Base-by-base conservation (phyloP, 2,113 vertebrate species). In the Poeciliopsis retropinna region DNA sequence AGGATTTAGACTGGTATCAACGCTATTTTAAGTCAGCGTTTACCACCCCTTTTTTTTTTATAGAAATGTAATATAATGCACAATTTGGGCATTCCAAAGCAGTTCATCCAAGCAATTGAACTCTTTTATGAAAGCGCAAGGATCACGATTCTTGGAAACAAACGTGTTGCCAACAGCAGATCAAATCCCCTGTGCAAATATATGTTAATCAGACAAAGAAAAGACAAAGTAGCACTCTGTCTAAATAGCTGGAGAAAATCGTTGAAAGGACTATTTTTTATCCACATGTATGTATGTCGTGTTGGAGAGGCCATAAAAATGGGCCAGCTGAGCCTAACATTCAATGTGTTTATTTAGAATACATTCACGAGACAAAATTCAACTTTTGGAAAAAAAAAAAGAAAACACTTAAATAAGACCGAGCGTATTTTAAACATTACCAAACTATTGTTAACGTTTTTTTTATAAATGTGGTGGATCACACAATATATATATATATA, bases 381-480 rank as follows among this genome's bases (percentile, higher is more conserved):
- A 9, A 25, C 25, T n/a, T 57, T 54, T 25, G 5, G 7, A 19
- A 37, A 37, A 34, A 9, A 32, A 34, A 57, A 10, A 57, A 3
- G 2, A n/a, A 57, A 57, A 57, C 51, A 57, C 51, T 22, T 31
- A 31, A n/a, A 3, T 15, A 13, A 57, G 51, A 7, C 44, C 17
- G 5, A 47, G 19, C 4, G 44, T 6, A 17, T 5, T 47, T 47
- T 15, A 22, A n/a, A 3, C 8, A 57, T 25, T 9, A n/a, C 1
- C 7, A 22, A 19, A 4, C 73, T 76, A 65, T 75, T 70, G 4
- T 19, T 47, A 2, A 73, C 78, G 75, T 82, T 92, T 90, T 92
- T 90, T 91, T 92, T 92, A 86, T 81, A 93, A 92, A 92, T 91
- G 91, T 88, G 89, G 76, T 86, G 92, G 88, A 88, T 88, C 91